Evolutionary conservation across 2,888 invertebrate genomes (phyloP).

Genomic region (Idaea biselata): DNA sequence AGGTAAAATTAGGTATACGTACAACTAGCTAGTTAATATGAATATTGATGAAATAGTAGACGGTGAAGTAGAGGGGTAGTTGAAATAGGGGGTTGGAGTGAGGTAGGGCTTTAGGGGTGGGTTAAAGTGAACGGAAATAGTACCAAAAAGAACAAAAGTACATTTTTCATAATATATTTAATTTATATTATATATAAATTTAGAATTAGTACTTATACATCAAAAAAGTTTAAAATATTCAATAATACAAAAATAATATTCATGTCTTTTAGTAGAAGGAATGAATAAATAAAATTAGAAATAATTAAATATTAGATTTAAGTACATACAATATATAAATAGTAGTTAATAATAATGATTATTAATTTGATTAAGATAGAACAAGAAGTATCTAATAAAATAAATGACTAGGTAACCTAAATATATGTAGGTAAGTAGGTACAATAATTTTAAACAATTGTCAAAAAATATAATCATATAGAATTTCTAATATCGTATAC

Average conservation of each 20-base stretch:
- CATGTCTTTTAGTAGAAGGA: constrained; percentile 71
- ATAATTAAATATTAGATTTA: constrained; percentile 10
- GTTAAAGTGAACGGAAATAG: not conserved
- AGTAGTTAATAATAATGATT: not conserved
- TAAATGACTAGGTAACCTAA: not conserved
- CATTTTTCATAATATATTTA: not conserved
- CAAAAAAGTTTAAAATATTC: not conserved
- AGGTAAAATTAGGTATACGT: too few relatives aligned
- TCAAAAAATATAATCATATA: not conserved
- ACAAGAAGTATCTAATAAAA: constrained; percentile 5
- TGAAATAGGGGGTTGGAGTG: too few relatives aligned
- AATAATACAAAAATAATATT: constrained; percentile 43
- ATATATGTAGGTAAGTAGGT: not conserved
- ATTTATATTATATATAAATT: constrained; percentile 25
- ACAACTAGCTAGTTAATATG: too few relatives aligned
- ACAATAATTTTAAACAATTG: not conserved
- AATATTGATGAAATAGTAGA: too few relatives aligned
- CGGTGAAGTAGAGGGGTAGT: too few relatives aligned
- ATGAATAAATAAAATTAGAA: constrained; percentile 52
- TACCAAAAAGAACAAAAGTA: constrained; percentile 5
- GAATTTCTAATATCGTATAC: constrained; percentile 6
- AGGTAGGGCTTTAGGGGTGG: not conserved
- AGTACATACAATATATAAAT: not conserved
- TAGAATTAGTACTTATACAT: constrained; percentile 11
- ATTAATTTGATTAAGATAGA: not conserved